Evolutionary conservation across 30 jellyfish, hydroid and myxozoan species (phyloP).

Genomic region (Hydractinia symbiolongicarpus): DNA sequence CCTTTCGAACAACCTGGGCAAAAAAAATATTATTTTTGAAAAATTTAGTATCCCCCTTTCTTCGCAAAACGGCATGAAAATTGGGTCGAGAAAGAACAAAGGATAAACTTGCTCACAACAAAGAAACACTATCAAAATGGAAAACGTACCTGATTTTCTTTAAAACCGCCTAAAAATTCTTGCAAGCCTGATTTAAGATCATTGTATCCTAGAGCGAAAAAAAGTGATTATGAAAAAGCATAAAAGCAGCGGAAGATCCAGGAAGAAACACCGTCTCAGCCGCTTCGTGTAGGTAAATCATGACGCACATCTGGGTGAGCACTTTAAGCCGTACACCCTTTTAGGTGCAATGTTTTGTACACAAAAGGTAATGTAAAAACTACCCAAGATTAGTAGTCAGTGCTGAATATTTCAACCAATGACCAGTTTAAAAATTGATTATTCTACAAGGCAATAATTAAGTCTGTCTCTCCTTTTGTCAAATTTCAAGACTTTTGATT

Average conservation of each 20-base stretch:
- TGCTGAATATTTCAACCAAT: neutral
- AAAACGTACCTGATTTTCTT: constrained; percentile 28
- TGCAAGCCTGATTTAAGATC: constrained; percentile 26
- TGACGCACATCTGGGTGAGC: too few relatives aligned
- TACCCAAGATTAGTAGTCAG: neutral
- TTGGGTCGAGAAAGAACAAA: neutral
- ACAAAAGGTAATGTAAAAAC: too few relatives aligned
- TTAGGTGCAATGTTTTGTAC: too few relatives aligned
- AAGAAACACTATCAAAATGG: too few relatives aligned
- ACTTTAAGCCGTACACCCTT: too few relatives aligned
- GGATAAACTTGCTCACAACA: neutral
- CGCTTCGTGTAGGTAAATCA: too few relatives aligned
- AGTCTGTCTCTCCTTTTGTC: neutral
- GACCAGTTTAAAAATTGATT: neutral
- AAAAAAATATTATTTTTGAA: neutral
- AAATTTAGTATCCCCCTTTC: constrained; percentile 1
- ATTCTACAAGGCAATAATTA: neutral
- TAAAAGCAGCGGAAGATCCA: neutral
- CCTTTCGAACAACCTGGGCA: constrained; percentile 76
- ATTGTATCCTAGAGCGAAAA: constrained; percentile 13
- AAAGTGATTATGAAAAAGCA: neutral
- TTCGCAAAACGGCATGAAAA: neutral
- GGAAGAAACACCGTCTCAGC: neutral
- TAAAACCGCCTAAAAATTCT: constrained; percentile 29
- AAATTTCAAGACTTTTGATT: too few relatives aligned